Conservation (phyloP, 1,140 invertebrate genomes). For the Drosophila sucinea region DNA sequence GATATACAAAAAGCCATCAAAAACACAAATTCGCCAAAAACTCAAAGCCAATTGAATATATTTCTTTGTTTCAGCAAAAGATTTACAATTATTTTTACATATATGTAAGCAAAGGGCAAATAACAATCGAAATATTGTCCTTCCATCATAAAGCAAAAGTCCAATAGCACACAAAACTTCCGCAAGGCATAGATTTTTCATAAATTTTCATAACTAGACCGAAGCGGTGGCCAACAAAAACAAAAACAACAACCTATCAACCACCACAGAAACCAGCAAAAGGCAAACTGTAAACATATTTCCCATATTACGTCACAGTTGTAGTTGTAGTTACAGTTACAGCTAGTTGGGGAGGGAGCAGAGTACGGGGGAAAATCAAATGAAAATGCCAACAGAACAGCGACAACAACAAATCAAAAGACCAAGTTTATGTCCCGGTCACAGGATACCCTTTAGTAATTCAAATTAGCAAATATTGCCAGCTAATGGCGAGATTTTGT, state of each 20-base stretch:
- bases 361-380: constrained; percentile 14
- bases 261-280: constrained; percentile 25
- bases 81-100: constrained; percentile 9
- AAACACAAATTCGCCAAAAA: no score
- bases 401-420: constrained; percentile 51
- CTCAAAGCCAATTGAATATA: neutral
- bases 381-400: constrained; percentile 29
- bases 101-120: neutral
- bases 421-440: no score
- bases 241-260: neutral
- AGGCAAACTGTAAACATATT: constrained; percentile 59
- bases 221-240: constrained; percentile 1
- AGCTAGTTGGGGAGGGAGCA: no score
- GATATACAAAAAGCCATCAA: no score
- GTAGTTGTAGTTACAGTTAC: constrained; percentile 23
- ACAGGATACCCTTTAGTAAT: no score
- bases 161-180: constrained; percentile 50
- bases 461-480: no score
- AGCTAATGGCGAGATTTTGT: no score
- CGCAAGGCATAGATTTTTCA: constrained; percentile 69
- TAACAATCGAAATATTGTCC: neutral
- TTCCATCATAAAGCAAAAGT: constrained; percentile 28
- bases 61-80: neutral
- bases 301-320: constrained; percentile 78
- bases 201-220: constrained; percentile 58